Conservation (phyloP, 2,797 vertebrate genomes). For the Sebastes miniatus region DNA sequence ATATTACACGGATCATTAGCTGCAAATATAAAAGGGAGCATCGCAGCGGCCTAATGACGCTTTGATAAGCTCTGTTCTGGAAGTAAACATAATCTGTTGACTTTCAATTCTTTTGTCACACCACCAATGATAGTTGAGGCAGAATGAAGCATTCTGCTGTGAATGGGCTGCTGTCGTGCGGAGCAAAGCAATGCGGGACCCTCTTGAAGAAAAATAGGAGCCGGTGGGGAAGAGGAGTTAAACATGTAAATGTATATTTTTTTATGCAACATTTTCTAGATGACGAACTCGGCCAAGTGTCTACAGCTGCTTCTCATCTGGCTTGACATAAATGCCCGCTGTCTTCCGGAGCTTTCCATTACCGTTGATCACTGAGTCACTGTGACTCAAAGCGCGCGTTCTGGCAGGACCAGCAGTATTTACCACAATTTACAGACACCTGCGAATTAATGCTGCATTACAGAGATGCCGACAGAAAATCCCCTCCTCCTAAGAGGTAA, state of each 20-base stretch:
- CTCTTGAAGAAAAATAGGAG: constrained; percentile 31
- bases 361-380: constrained; percentile 33
- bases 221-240: constrained; percentile 5
- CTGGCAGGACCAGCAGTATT: constrained; percentile 16
- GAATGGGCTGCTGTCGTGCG: constrained; percentile 47
- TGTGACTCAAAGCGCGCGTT: constrained; percentile 13
- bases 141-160: constrained; percentile 68
- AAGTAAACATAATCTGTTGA: constrained; percentile 87
- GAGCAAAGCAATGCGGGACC: constrained; percentile 34
- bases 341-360: constrained; percentile 42
- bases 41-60: constrained; percentile 81
- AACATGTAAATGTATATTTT: constrained; percentile 57
- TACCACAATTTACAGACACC: constrained; percentile 34
- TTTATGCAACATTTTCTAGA: constrained; percentile 18
- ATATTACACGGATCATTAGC: constrained; percentile 93
- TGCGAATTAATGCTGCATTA: constrained; percentile 34
- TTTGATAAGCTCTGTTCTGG: constrained; percentile 85
- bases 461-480: not conserved
- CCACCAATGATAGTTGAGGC: constrained; percentile 70
- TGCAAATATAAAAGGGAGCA: constrained; percentile 79
- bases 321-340: constrained; percentile 38
- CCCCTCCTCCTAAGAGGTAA: not conserved
- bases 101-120: constrained; percentile 83
- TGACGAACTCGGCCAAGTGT: not conserved
- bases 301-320: constrained; percentile 47